Conservation (phyloP, 2,113 vertebrate genomes). For the Phoenicopterus ruber region DNA sequence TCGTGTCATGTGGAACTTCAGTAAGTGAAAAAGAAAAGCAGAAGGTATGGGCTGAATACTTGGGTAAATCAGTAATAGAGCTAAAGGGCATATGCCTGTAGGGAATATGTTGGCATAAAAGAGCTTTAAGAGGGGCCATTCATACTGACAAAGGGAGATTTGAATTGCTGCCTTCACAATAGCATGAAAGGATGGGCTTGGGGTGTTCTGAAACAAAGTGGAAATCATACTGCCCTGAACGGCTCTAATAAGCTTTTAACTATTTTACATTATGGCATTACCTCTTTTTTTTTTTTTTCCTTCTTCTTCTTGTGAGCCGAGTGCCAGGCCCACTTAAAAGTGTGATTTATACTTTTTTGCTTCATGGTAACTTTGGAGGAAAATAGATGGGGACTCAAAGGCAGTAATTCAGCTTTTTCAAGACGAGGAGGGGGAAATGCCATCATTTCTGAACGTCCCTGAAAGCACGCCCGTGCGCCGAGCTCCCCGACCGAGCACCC, state of each 20-base stretch:
- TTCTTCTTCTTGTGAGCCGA: slow-evolving; percentile 70
- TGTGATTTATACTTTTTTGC: slow-evolving; percentile 91
- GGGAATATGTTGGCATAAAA: slow-evolving; percentile 90
- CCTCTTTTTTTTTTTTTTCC: slow-evolving; percentile 42
- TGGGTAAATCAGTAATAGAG: slow-evolving; percentile 97
- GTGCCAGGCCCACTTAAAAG: slow-evolving; percentile 79
- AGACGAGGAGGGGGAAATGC: slow-evolving; percentile 64
- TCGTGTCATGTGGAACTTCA: slow-evolving; percentile 85
- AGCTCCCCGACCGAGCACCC: not conserved
- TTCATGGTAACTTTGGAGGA: slow-evolving; percentile 82
- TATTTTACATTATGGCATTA: slow-evolving; percentile 85
- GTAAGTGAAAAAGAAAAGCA: slow-evolving; percentile 83
- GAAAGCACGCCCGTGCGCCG: not conserved
- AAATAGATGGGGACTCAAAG: slow-evolving; percentile 78
- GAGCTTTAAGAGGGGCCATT: slow-evolving; percentile 91
- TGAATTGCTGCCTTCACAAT: slow-evolving; percentile 93
- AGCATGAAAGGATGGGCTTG: slow-evolving; percentile 94
- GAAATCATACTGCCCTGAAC: slow-evolving; percentile 91
- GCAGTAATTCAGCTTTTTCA: slow-evolving; percentile 75
- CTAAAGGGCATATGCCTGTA: slow-evolving; percentile 96
- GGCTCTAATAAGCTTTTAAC: slow-evolving; percentile 96
- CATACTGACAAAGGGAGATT: slow-evolving; percentile 91
- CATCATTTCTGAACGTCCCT: slow-evolving; percentile 49
- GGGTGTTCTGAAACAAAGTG: slow-evolving; percentile 92
- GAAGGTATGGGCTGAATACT: slow-evolving; percentile 94